phyloP scores from a whole-genome alignment of 2,797 vertebrate species.

The Octomys mimax region DNA sequence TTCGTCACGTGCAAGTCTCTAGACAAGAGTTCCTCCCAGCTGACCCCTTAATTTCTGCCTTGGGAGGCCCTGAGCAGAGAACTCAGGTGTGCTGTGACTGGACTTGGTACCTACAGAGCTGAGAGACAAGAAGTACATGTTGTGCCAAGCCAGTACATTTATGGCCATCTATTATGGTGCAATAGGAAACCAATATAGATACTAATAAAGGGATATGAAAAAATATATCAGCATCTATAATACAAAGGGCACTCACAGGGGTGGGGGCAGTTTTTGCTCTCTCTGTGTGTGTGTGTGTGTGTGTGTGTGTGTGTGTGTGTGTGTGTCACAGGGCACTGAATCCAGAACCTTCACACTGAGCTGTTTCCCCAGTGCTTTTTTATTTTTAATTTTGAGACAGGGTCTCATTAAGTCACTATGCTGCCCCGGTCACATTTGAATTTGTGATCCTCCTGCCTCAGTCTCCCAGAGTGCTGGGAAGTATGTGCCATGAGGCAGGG shows the following conservation, averaged over 20 bases:
- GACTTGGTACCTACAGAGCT: not conserved
- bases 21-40: not conserved
- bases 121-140: not conserved
- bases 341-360: not conserved
- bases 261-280: not conserved
- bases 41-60: not conserved
- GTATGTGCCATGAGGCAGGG: too few species aligned
- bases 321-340: not conserved
- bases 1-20: not conserved
- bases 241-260: not conserved
- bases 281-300: not conserved
- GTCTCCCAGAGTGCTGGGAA: not conserved
- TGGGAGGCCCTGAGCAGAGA: not conserved
- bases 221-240: not conserved
- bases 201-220: constrained; percentile 1
- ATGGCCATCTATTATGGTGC: not conserved
- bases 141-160: constrained; percentile 3
- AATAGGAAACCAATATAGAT: not conserved
- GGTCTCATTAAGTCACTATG: not conserved
- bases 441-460: not conserved
- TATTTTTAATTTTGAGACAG: not conserved
- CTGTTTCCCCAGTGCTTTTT: not conserved
- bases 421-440: not conserved
- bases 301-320: not conserved
- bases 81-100: not conserved